Percentiles rank a stretch among this genome's conserved stretches.
phyloP scores from a whole-genome alignment of 2,888 invertebrate species.

The Platypus cylindrus region DNA sequence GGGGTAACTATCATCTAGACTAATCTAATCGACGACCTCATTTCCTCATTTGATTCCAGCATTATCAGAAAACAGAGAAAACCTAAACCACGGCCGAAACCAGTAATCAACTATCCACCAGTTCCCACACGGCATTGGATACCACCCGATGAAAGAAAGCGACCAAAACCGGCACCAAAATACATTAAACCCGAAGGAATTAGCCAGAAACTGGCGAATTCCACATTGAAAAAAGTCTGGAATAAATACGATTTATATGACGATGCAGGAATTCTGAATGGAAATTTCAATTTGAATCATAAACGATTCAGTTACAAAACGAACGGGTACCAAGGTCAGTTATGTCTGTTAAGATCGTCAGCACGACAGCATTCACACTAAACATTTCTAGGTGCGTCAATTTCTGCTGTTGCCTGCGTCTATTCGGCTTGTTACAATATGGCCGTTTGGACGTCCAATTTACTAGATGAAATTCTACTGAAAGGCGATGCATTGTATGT shows the following conservation, averaged over 20 bases:
- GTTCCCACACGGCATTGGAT: constrained; percentile 31
- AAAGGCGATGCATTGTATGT: constrained; percentile 41
- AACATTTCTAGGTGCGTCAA: constrained; percentile 34
- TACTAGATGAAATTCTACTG: constrained; percentile 42
- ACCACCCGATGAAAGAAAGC: constrained; percentile 27
- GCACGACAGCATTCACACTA: too few species aligned
- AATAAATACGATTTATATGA: constrained; percentile 23
- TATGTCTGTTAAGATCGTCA: too few species aligned
- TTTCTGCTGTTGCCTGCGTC: constrained; percentile 44
- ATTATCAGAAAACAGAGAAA: constrained; percentile 5
- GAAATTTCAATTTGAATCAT: constrained; percentile 26
- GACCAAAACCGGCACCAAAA: constrained; percentile 20
- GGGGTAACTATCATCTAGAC: constrained; percentile 9
- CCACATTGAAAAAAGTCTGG: constrained; percentile 29
- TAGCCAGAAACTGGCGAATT: constrained; percentile 23
- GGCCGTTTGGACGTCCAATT: constrained; percentile 44
- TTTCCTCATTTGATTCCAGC: too few species aligned
- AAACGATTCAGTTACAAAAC: constrained; percentile 24
- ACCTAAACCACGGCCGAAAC: constrained; percentile 17
- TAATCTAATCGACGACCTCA: neutral
- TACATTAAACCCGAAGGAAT: constrained; percentile 26
- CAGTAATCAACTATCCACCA: constrained; percentile 29
- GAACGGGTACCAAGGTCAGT: constrained; percentile 32
- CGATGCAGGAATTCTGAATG: constrained; percentile 24
- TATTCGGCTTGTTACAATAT: constrained; percentile 43